phyloP scores from a whole-genome alignment of 2,797 vertebrate genomes.

The Chelonia mydas region DNA sequence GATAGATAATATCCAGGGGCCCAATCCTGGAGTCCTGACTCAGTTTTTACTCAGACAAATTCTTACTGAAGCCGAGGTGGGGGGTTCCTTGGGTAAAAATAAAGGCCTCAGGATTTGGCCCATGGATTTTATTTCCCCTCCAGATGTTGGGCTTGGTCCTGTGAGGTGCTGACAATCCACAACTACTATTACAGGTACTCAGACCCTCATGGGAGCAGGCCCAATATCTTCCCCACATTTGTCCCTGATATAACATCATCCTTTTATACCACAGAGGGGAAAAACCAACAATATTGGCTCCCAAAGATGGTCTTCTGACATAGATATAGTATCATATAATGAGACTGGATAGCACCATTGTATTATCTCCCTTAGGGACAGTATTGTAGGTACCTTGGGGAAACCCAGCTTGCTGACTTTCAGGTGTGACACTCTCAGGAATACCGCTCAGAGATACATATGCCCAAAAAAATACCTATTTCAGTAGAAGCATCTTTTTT shows the following conservation, averaged over 20 bases:
- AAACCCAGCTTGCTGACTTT: not conserved
- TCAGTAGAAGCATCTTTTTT: rapidly evolving
- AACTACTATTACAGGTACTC: not conserved
- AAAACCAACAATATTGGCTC: too few species aligned
- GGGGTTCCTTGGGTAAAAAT: not conserved
- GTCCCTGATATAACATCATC: not conserved
- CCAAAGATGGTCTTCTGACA: not conserved
- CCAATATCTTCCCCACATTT: not conserved
- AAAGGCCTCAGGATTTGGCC: not conserved
- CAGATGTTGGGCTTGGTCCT: not conserved
- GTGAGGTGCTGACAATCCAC: not conserved
- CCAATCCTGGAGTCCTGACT: not conserved
- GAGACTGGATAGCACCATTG: not conserved
- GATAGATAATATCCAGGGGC: too few species aligned
- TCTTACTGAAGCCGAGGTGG: not conserved
- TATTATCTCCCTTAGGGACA: not conserved
- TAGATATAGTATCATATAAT: not conserved
- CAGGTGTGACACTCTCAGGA: not conserved
- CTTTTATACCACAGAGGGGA: not conserved
- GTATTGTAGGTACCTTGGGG: not conserved
- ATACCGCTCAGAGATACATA: not conserved
- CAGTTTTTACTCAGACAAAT: not conserved
- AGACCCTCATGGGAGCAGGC: not conserved
- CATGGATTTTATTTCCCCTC: not conserved
- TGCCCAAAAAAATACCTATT: rapidly evolving